phyloP scores from a whole-genome alignment of 2,888 invertebrate species.

The Operophtera brumata region DNA sequence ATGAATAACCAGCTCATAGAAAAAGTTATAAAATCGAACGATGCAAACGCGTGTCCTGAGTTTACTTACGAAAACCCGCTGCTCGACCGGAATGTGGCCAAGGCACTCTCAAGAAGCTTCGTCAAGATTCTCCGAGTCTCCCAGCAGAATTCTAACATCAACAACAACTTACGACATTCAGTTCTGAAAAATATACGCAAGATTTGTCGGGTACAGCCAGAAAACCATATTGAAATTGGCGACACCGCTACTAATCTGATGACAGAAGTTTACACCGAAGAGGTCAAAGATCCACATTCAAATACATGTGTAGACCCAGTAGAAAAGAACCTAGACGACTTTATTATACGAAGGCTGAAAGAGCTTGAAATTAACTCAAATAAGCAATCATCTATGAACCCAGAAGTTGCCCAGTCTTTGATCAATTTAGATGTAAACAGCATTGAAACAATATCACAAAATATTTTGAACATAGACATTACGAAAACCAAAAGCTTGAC shows the following conservation, averaged over 20 bases:
- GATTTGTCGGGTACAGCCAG: conserved; percentile 55
- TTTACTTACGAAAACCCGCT: conserved; percentile 61
- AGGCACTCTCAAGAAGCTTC: conserved; percentile 60
- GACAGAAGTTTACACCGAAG: conserved; percentile 46
- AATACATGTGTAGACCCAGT: conserved; percentile 22
- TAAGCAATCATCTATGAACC: conserved; percentile 43
- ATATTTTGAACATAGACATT: conserved; percentile 52
- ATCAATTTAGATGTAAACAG: conserved; percentile 54
- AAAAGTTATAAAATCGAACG: conserved; percentile 56
- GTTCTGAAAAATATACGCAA: conserved; percentile 61
- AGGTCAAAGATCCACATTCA: conserved; percentile 30
- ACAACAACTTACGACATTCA: conserved; percentile 53
- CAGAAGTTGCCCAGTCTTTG: conserved; percentile 63
- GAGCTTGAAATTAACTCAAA: conserved; percentile 45
- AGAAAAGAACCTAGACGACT: conserved; percentile 55
- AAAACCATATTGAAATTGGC: conserved; percentile 53
- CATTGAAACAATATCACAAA: conserved; percentile 45
- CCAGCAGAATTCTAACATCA: conserved; percentile 48
- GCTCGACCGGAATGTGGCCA: conserved; percentile 59
- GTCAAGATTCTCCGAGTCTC: conserved; percentile 59
- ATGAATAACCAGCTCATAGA: conserved; percentile 64
- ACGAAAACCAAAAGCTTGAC: conserved; percentile 35
- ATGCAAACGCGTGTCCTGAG: conserved; percentile 47
- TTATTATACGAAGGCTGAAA: conserved; percentile 53
- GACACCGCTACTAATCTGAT: conserved; percentile 51